Evolutionary conservation across 2,113 vertebrate species (phyloP), one percentile per base, ranked within the genome.

Genomic region (Rhinolophus ferrumequinum): DNA sequence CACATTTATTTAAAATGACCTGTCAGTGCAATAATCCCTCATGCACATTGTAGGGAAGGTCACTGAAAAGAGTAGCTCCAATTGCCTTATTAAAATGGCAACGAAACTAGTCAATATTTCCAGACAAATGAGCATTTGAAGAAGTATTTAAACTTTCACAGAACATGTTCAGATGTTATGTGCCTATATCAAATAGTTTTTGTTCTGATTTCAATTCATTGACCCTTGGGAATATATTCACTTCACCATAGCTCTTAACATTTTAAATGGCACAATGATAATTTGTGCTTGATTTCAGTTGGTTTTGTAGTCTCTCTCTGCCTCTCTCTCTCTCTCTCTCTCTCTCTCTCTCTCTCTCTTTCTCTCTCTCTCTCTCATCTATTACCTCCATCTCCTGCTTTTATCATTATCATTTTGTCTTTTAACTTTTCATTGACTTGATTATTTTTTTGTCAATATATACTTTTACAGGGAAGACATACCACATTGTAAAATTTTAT

Each of bases 1-100:
- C 24, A 93, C 38, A 56, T 87, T 83, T 60, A 76, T 60, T 88
- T 92, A 58, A 77, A 92, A 84, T 87, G 58, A 15, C 58, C 22
- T 72, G 18, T 80, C 52, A 44, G 69, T 60, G 38, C 16, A 72
- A 30, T 89, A 92, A 83, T 76, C 28, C 58, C n/a, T 84, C 69
- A 24, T 62, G 56, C 14, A 56, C 58, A 41, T 72, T 35, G 7
- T n/a, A 21, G 64, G 66, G 92, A 95, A 95, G 86, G 86, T 93
- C 94, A 97, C 13, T 66, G 86, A 77, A 80, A 94, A 92, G 18
- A 93, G 44, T n/a, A 67, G 33, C 3, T 95, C 30, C 77, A 70
- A 54, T 47, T 76, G 86, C 67, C 50, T 94, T 97, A 96, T 93
- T 96, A 97, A 98, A 97, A 96, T 96, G 94, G 92, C 95, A 80